phyloP scores from a whole-genome alignment of 2,113 vertebrate species.

The Gymnobelideus leadbeateri region DNA sequence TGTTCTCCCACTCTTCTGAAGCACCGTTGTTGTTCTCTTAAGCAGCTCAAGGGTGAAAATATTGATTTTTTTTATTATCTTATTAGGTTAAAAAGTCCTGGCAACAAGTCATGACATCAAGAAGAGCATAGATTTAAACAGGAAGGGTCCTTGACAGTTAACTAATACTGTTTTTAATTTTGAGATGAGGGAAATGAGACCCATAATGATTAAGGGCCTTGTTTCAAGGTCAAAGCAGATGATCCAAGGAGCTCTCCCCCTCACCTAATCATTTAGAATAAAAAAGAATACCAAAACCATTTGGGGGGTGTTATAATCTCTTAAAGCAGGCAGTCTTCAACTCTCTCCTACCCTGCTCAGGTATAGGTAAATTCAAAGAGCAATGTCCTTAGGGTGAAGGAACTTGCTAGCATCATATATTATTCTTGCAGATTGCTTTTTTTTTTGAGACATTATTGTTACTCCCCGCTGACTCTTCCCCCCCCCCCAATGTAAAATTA shows the following conservation, averaged over 20 bases:
- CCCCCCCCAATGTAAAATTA: neutral
- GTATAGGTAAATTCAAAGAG: neutral
- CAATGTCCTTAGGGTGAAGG: neutral
- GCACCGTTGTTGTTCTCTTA: neutral
- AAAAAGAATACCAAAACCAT: neutral
- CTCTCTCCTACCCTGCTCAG: neutral
- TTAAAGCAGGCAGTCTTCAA: neutral
- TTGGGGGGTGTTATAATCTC: neutral
- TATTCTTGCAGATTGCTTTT: neutral
- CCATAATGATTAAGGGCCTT: neutral
- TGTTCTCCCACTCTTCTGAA: too few species aligned
- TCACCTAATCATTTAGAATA: neutral
- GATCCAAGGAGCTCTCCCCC: neutral
- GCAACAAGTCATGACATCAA: neutral
- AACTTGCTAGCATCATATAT: neutral
- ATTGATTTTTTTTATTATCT: neutral
- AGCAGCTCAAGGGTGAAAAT: neutral
- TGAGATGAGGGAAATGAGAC: too few species aligned
- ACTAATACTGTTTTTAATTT: too few species aligned
- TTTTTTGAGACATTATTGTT: neutral
- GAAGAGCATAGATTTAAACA: neutral
- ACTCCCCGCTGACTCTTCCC: neutral
- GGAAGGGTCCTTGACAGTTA: neutral
- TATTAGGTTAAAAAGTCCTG: neutral
- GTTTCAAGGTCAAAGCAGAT: neutral